Conservation (phyloP, 2,113 vertebrate genomes). For the Onychorhynchus coronatus region DNA sequence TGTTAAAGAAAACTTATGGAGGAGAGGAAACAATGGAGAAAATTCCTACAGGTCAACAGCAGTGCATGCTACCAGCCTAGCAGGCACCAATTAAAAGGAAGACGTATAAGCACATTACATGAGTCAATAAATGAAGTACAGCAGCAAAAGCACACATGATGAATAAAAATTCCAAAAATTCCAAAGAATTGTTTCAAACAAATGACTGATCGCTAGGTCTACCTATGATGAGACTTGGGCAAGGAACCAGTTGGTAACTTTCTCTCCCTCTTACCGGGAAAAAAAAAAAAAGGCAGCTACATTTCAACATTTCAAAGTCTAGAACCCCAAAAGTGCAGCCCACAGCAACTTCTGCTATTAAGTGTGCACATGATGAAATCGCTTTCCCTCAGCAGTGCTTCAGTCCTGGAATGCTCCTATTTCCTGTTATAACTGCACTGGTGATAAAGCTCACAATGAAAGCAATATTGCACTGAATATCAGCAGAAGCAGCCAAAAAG, state of each 20-base stretch:
- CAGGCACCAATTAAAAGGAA: neutral
- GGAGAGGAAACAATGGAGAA: neutral
- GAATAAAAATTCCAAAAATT: neutral
- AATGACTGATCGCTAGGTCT: neutral
- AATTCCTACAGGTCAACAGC: neutral
- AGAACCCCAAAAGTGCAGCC: neutral
- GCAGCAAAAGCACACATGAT: neutral
- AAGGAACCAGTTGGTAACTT: neutral
- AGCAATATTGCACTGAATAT: neutral
- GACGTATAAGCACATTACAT: neutral
- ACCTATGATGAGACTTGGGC: neutral
- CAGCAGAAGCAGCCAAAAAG: neutral
- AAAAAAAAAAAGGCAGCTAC: no score
- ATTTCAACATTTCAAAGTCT: neutral
- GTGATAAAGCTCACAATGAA: neutral
- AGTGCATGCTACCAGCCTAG: neutral
- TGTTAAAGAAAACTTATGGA: neutral
- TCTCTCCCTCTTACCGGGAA: neutral
- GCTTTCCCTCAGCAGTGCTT: rapidly evolving
- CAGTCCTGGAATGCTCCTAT: neutral
- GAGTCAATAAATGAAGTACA: neutral
- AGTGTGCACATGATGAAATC: neutral
- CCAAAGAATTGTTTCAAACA: neutral
- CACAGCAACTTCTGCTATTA: neutral
- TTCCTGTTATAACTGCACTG: neutral